phyloP scores from a whole-genome alignment of 1,140 invertebrate species.

The Yoshiicerus persimilis region DNA sequence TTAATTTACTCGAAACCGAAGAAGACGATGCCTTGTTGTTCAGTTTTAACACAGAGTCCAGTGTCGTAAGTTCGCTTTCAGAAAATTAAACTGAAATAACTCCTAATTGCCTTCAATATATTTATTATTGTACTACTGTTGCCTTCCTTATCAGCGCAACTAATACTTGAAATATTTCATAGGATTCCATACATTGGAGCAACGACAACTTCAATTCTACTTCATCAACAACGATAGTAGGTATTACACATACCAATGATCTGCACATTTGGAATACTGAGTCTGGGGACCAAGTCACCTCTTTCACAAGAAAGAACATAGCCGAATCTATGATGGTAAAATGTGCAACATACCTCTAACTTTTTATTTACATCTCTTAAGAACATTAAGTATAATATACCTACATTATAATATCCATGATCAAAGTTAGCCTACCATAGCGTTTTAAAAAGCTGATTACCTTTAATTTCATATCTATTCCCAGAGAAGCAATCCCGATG shows the following conservation, averaged over 20 bases:
- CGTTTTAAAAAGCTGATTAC: not conserved
- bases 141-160: too few relatives aligned
- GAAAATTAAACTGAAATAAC: too few relatives aligned
- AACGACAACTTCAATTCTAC: not conserved
- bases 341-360: too few relatives aligned
- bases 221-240: constrained; percentile 58
- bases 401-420: too few relatives aligned
- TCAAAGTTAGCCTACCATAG: too few relatives aligned
- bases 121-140: too few relatives aligned
- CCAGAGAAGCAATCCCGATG: constrained; percentile 62
- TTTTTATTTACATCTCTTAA: too few relatives aligned
- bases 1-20: constrained; percentile 69
- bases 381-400: too few relatives aligned
- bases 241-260: constrained; percentile 70
- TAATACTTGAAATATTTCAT: not conserved
- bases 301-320: constrained; percentile 62
- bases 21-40: constrained; percentile 81
- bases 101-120: too few relatives aligned
- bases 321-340: constrained; percentile 56
- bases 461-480: constrained; percentile 46
- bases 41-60: constrained; percentile 80
- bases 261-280: constrained; percentile 71
- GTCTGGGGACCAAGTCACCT: constrained; percentile 61
- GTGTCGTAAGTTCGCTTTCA: constrained; percentile 72
- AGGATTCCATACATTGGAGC: constrained; percentile 32